Evolutionary conservation across 2,797 vertebrate genomes (phyloP), one percentile per base, ranked within the genome.

Genomic region (Siniperca obscura): DNA sequence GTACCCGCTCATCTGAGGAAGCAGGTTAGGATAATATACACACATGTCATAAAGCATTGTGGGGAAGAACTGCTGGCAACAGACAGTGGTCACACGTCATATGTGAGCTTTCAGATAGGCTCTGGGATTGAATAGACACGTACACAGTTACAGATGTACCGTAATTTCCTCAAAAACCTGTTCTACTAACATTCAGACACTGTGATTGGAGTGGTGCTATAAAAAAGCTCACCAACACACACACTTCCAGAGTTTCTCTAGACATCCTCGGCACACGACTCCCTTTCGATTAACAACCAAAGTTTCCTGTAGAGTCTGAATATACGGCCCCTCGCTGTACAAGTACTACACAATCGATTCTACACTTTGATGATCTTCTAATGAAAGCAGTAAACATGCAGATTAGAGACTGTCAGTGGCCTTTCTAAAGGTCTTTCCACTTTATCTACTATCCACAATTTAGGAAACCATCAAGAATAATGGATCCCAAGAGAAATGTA

Each of bases 311-410:
- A 70, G 78, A 76, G 84, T 78, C 50, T 59, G 78, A 78, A 90
- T 86, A 82, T 88, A 85, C 22, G 36, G 66, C 81, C 64, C 70
- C 73, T 70, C 4, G 66, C 81, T 44, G 82, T 70, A 84, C 60
- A 9, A 69, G 73, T 34, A 52, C 70, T 21, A 69, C 70, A 76
- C 82, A 84, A 91, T 92, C 83, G 56, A 91, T 92, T 69, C 86
- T 62, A 60, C 88, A 91, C 87, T 90, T 90, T 90, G 92, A 93
- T 92, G 89, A 88, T 90, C 74, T 87, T 83, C 88, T 92, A 93
- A 94, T 92, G 89, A 93, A 92, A 86, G 91, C 84, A 70, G 87
- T 91, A 91, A 94, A 93, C 84, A 90, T 91, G 82, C 87, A 91
- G 90, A 92, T 93, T 91, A 91, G 86, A 89, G 86, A 70, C 82